phyloP scores from a whole-genome alignment of 2,797 vertebrate genomes.

The Amblyopsis hoosieri region DNA sequence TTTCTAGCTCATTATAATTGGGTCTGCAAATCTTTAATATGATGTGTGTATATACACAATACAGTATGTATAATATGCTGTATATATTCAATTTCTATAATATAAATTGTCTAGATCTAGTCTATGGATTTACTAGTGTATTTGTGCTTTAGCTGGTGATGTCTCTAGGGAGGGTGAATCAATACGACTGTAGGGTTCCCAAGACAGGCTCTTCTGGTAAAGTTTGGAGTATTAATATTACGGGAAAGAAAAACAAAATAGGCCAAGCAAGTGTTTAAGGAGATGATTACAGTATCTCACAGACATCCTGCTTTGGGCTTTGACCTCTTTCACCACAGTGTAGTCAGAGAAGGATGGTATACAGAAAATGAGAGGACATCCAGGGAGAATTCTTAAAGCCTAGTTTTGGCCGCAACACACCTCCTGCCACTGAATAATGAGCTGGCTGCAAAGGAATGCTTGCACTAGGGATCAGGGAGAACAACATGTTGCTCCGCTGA shows the following conservation, averaged over 20 bases:
- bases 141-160: slow-evolving; percentile 44
- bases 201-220: too few relatives aligned
- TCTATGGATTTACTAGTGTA: slow-evolving; percentile 5
- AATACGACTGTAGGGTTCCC: slow-evolving; percentile 35
- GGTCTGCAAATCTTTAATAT: too few relatives aligned
- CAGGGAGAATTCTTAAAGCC: slow-evolving; percentile 8
- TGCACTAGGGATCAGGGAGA: slow-evolving; percentile 16
- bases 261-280: slow-evolving; percentile 9
- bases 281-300: slow-evolving; percentile 26
- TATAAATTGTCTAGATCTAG: too few relatives aligned
- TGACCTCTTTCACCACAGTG: slow-evolving; percentile 10
- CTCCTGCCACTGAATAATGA: slow-evolving; percentile 37
- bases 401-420: slow-evolving; percentile 22
- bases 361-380: slow-evolving; percentile 19
- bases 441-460: slow-evolving; percentile 7
- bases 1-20: too few relatives aligned
- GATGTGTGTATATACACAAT: too few relatives aligned
- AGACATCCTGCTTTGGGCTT: slow-evolving; percentile 33
- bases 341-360: not conserved
- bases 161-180: slow-evolving; percentile 60
- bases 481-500: not conserved
- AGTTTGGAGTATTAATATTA: slow-evolving; percentile 12
- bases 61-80: too few relatives aligned
- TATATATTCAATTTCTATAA: too few relatives aligned
- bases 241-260: slow-evolving; percentile 20